phyloP scores from a whole-genome alignment of 2,888 invertebrate genomes.

The Galerucella nymphaeae region DNA sequence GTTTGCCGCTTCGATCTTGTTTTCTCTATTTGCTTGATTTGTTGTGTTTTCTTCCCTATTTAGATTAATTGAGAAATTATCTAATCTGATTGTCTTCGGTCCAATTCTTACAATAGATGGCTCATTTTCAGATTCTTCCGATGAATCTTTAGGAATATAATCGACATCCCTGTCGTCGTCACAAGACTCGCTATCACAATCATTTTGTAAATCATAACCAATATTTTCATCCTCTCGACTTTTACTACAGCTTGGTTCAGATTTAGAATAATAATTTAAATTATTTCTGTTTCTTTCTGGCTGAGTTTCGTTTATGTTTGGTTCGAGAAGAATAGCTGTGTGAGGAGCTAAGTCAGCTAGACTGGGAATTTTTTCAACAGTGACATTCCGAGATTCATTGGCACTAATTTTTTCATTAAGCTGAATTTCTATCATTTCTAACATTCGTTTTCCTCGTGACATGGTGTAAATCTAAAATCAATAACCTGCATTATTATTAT shows the following conservation, averaged over 20 bases:
- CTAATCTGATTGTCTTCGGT: background rate
- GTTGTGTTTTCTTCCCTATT: conserved; percentile 1
- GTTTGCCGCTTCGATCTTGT: conserved; percentile 2
- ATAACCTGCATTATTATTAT: too few relatives aligned
- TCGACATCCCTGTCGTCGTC: background rate
- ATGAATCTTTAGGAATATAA: conserved; percentile 1
- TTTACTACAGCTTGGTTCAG: background rate
- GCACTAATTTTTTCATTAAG: conserved; percentile 4
- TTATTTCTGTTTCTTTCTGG: background rate
- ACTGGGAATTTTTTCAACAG: conserved; percentile 2
- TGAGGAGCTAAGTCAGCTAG: background rate
- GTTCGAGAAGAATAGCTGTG: background rate
- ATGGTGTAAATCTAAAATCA: too few relatives aligned
- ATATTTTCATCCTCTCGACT: background rate
- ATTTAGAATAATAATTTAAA: conserved; percentile 1
- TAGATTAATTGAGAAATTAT: background rate
- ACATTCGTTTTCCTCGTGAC: too few relatives aligned
- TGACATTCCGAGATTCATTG: background rate
- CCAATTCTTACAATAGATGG: background rate
- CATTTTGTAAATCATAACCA: conserved; percentile 4
- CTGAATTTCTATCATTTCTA: background rate
- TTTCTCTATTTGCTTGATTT: background rate
- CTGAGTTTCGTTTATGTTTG: background rate
- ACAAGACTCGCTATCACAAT: background rate
- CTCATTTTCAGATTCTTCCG: background rate